Evolutionary conservation across 2,113 vertebrate genomes (phyloP).

Genomic region (Stictonetta naevosa): DNA sequence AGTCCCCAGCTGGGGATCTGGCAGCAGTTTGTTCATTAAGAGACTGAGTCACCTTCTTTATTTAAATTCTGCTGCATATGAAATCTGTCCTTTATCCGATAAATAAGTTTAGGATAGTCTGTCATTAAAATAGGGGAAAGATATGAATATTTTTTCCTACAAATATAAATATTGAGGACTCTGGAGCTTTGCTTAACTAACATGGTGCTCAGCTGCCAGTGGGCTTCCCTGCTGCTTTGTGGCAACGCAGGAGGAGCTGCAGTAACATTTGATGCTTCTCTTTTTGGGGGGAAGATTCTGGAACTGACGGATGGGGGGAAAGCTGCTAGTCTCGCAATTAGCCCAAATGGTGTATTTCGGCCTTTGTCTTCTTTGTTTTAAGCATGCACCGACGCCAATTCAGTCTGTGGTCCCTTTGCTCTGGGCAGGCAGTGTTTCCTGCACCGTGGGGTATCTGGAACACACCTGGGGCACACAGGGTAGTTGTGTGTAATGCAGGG

Average conservation of each 20-base stretch:
- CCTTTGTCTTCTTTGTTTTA: background rate
- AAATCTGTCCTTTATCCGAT: background rate
- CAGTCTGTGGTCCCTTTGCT: background rate
- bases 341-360: background rate
- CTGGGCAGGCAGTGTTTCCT: background rate
- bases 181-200: background rate
- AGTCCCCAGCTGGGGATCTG: background rate
- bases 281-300: background rate
- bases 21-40: background rate
- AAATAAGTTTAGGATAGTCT: background rate
- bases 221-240: background rate
- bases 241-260: background rate
- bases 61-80: background rate
- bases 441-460: accelerated
- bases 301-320: background rate
- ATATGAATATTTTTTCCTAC: background rate
- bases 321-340: background rate
- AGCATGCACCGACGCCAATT: background rate
- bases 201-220: background rate
- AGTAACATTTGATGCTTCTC: background rate
- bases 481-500: background rate
- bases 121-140: background rate
- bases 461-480: background rate
- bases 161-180: background rate
- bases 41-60: background rate